Evolutionary conservation across 2,113 vertebrate genomes (phyloP), one percentile per base, ranked within the genome.

Genomic region (Apus apus): DNA sequence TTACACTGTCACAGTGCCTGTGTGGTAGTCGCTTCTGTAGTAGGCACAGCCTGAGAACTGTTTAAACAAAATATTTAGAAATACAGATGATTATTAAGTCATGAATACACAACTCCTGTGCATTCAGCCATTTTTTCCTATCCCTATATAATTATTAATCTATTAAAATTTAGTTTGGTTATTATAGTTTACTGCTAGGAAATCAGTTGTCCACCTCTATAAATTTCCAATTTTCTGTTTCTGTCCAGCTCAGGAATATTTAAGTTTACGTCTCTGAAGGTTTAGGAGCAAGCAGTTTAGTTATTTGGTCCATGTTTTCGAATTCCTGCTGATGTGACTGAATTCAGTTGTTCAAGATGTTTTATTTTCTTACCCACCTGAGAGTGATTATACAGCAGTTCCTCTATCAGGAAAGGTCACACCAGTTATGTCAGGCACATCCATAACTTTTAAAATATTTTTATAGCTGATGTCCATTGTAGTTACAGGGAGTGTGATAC

Each of bases 361-460:
- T 92, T 64, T 45, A 38, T 90, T 95, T 95, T 92, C 72, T 51
- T 80, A 48, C 72, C 38, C 77, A 87, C 46, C 20, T 71, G 66
- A 89, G 91, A 89, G 51, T 85, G 80, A 92, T 96, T 91, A 87
- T 94, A n/a, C 84, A 96, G 74, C 81, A 87, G 66, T 75, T 96
- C 40, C n/a, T 94, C 89, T 45, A 61, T 76, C 93, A 93, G 74
- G 40, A 85, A 93, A 96, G 85, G 92, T 95, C 88, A 94, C 45
- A 72, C 15, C 34, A 64, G 66, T 86, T 89, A 48, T 89, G 80
- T 90, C 94, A 90, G 80, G 36, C 25, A 29, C 79, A 93, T 92
- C 67, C 61, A 92, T 95, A 95, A 87, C 68, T 96, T 96, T 26
- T 38, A 90, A 95, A 93, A 84, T 87, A 82, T 34, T 50, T 90